Base-by-base conservation (phyloP, 1,140 invertebrate species). In the Solenopsis invicta region DNA sequence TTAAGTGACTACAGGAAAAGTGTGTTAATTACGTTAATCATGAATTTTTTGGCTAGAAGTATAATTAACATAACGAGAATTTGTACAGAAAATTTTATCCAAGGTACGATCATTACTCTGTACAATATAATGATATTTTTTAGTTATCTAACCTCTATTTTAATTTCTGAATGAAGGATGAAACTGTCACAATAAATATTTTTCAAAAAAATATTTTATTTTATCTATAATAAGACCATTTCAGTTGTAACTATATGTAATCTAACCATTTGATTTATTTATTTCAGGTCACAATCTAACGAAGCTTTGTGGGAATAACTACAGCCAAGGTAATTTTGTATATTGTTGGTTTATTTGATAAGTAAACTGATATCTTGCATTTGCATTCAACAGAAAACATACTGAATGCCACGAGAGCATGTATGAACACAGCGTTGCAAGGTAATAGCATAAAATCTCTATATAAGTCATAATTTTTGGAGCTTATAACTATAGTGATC, bases 31-130 rank as follows among this genome's bases (percentile, higher is more conserved):
- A 62, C 5, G 13, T 45, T 52, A 56, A 52, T 37, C 59, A 94
- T 94, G 94, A 94, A 91, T 78, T 54, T 91, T 48, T 54, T 94
- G 12, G 41, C 78, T 5, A 92, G 52, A 52, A 89, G 69, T 71
- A n/a, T 94, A 29, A 72, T 80, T 12, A 92, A 54, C 4, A 75
- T 91, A 24, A 78, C 90, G 13, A 91, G 69, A 54, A 62, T 81
- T 13, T 93, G 69, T 34, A 12, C 93, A n/a, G 37, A 72, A 71
- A 92, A 64, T 69, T 81, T 87, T 37, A 61, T 90, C 0, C 52
- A 85, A 91, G 91, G 93, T 94, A 93, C 1, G 16, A n/a, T 64
- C 9, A 59, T 34, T 50, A 6, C 48, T 2, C 16, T 0, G 16
- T 56, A 4, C 21, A 52, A 50, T 24, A 21, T 50, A 18, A 67